A percentile compares a stretch with the other conserved stretches of the same genome.
These are phyloP conservation scores for Brachymystax lenok DNA, from an alignment of 2,797 vertebrate genomes.

Conservation along the genomic window DNA sequence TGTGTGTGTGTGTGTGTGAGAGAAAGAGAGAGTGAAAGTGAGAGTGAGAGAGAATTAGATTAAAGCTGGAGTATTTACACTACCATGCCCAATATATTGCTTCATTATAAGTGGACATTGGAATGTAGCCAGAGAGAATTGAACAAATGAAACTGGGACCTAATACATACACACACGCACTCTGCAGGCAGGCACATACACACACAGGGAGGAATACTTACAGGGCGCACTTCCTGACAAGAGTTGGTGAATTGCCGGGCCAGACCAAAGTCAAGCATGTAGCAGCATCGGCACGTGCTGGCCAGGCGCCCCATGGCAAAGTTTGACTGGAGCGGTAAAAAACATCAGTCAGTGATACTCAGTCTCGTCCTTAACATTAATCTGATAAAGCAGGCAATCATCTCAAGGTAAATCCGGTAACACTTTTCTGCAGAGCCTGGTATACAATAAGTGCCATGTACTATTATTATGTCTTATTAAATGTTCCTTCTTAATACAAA, in stretches of 20 bases:
- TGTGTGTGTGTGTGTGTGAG: too few species aligned
- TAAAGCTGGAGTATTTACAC: constrained; percentile 12
- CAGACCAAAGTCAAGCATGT: constrained; percentile 97
- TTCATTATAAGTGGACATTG: neutral
- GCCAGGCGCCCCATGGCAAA: constrained; percentile 92
- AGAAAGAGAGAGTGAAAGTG: neutral
- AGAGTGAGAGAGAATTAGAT: constrained; percentile 11
- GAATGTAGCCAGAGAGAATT: neutral
- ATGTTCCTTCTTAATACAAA: too few species aligned
- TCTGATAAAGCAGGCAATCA: constrained; percentile 6
- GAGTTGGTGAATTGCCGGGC: constrained; percentile 96
- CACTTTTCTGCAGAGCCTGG: neutral
- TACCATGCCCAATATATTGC: neutral
- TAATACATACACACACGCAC: neutral
- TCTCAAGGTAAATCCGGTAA: constrained; percentile 58
- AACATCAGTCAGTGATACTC: constrained; percentile 69
- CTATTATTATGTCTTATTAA: too few species aligned
- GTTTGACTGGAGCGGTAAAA: constrained; percentile 80
- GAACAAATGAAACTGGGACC: neutral
- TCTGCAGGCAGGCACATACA: constrained; percentile 39
- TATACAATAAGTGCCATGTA: neutral
- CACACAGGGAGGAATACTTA: constrained; percentile 53
- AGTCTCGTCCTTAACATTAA: constrained; percentile 60
- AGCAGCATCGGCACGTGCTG: constrained; percentile 95
- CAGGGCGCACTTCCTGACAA: constrained; percentile 90